Evolutionary conservation across 2,797 vertebrate species (phyloP).

Genomic region (Iguana delicatissima): DNA sequence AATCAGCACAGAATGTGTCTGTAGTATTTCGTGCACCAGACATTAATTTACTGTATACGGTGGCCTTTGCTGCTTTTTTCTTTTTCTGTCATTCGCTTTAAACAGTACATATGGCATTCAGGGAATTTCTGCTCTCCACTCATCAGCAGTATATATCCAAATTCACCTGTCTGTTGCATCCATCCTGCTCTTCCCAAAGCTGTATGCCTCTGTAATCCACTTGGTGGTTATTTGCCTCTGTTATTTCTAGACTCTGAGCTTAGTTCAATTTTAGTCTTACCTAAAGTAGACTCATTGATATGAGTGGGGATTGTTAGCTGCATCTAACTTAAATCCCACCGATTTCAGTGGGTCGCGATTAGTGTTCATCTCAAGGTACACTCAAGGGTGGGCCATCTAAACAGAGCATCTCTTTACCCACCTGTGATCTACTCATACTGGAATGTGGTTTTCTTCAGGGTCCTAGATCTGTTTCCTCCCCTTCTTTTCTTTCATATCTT

Average conservation of each 20-base stretch:
- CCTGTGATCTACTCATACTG: background rate
- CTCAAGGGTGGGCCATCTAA: background rate
- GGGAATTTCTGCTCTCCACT: background rate
- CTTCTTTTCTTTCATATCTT: background rate
- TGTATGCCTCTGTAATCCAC: background rate
- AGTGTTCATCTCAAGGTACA: background rate
- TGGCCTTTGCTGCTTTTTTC: background rate
- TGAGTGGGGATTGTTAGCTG: no score
- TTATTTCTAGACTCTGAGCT: background rate
- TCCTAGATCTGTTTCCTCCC: background rate
- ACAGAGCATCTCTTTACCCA: background rate
- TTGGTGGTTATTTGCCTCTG: background rate
- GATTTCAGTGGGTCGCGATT: no score
- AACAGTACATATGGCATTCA: background rate
- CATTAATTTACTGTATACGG: background rate
- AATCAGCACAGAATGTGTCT: conserved; percentile 10
- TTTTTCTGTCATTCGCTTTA: background rate
- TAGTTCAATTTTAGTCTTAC: no score
- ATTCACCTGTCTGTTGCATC: background rate
- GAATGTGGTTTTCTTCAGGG: background rate
- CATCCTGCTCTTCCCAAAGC: background rate
- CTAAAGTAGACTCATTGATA: no score
- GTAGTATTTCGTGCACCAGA: background rate
- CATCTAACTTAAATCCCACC: no score
- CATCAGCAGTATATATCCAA: background rate